Evolutionary conservation across 37 sponge, comb jelly and placozoan species (phyloP).

Genomic region (Eunapius fragilis): DNA sequence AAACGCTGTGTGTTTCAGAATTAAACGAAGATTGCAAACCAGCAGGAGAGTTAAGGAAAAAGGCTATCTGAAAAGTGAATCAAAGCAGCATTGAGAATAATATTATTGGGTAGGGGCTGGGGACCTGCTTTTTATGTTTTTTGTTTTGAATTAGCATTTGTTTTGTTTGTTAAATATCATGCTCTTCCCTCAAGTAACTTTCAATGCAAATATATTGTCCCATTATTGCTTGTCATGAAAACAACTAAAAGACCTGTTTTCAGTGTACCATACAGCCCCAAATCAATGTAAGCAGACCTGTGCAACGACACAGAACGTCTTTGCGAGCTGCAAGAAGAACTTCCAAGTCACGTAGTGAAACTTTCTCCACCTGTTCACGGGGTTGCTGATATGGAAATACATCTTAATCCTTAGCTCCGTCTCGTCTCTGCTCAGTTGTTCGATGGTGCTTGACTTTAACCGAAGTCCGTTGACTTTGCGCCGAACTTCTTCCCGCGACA

Average conservation of each 20-base stretch:
- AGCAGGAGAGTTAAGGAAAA: not conserved
- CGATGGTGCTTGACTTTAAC: not conserved
- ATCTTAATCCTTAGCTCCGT: conserved; percentile 52
- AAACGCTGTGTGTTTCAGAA: not conserved
- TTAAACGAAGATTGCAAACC: not conserved
- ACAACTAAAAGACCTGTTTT: no score
- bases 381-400: conserved; percentile 57
- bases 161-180: no score
- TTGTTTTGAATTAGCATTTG: no score
- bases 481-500: not conserved
- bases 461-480: not conserved
- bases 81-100: not conserved
- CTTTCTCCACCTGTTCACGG: conserved; percentile 63
- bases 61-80: not conserved
- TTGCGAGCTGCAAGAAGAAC: conserved; percentile 43
- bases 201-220: no score
- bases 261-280: no score
- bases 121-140: no score
- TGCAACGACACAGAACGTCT: conserved; percentile 39
- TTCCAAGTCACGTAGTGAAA: conserved; percentile 45
- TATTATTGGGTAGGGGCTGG: no score
- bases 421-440: conserved; percentile 49
- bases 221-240: no score
- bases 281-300: conserved; percentile 22
- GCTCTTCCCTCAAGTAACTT: no score